These are phyloP conservation scores for Phyllostomus discolor DNA, from an alignment of 2,113 vertebrate genomes.

Conservation along the genomic window DNA sequence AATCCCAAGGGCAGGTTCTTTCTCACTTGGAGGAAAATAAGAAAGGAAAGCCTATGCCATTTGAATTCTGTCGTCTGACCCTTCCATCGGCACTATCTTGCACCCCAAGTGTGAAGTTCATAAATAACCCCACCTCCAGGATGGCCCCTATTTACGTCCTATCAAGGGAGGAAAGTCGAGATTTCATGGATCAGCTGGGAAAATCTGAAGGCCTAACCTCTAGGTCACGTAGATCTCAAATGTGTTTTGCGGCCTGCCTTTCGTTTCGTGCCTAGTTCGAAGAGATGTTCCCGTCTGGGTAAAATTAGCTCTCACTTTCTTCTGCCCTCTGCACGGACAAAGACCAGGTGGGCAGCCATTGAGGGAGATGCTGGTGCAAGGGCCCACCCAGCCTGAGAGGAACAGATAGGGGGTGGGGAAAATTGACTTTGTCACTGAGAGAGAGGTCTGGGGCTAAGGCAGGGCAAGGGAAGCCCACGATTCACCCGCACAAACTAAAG, in stretches of 20 bases:
- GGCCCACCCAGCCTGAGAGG: neutral
- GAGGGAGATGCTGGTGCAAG: neutral
- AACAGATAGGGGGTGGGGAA: neutral
- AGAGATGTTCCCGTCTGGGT: neutral
- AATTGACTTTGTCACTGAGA: neutral
- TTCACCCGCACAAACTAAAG: neutral
- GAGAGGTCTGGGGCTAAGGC: too few species aligned
- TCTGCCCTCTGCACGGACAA: neutral
- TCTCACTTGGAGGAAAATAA: neutral
- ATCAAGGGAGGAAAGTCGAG: neutral
- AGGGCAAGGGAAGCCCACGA: fast-evolving
- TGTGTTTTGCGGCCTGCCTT: neutral
- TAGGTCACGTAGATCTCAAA: neutral
- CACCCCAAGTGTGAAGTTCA: neutral
- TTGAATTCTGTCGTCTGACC: neutral
- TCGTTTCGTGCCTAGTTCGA: neutral
- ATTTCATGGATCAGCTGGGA: neutral
- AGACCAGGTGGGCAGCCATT: neutral
- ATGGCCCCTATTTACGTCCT: neutral
- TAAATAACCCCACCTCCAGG: neutral
- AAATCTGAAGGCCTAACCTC: neutral
- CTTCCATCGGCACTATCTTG: neutral
- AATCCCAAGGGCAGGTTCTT: neutral
- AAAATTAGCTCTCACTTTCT: neutral
- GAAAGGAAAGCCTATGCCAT: neutral